These are phyloP conservation scores for Zalophus californianus DNA, from an alignment of 2,797 vertebrate genomes.

Conservation along the genomic window DNA sequence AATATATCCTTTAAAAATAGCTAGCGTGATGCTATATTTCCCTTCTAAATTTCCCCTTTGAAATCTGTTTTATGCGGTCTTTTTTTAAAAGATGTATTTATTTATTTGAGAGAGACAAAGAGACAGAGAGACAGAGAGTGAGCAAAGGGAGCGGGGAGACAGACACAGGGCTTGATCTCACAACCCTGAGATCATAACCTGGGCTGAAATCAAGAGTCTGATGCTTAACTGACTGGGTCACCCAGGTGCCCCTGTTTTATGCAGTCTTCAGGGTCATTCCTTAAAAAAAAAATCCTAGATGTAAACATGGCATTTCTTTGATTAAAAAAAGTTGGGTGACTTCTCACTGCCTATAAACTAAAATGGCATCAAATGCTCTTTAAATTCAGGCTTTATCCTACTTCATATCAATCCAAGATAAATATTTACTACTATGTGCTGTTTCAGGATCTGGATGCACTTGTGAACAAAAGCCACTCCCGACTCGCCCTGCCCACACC, in stretches of 20 bases:
- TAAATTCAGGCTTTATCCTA: conserved; percentile 3
- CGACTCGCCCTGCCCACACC: neutral
- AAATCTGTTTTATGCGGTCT: neutral
- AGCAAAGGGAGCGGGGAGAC: too few relatives aligned
- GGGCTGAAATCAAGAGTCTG: neutral
- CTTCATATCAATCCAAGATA: neutral
- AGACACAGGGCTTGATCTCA: neutral
- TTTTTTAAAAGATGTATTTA: neutral
- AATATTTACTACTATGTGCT: neutral
- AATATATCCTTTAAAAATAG: neutral
- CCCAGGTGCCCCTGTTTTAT: neutral
- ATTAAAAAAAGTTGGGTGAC: neutral
- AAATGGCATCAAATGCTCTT: neutral
- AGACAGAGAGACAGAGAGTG: too few relatives aligned
- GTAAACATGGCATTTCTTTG: neutral
- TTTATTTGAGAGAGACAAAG: neutral
- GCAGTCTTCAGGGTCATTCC: neutral
- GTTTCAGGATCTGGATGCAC: neutral
- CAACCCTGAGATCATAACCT: neutral
- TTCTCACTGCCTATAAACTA: neutral
- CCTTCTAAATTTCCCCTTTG: neutral
- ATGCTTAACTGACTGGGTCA: neutral
- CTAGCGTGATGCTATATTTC: neutral
- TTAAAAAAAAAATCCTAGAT: neutral
- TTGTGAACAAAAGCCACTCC: neutral